phyloP scores from a whole-genome alignment of 1,140 invertebrate genomes.

The Drosophila ohnishii region DNA sequence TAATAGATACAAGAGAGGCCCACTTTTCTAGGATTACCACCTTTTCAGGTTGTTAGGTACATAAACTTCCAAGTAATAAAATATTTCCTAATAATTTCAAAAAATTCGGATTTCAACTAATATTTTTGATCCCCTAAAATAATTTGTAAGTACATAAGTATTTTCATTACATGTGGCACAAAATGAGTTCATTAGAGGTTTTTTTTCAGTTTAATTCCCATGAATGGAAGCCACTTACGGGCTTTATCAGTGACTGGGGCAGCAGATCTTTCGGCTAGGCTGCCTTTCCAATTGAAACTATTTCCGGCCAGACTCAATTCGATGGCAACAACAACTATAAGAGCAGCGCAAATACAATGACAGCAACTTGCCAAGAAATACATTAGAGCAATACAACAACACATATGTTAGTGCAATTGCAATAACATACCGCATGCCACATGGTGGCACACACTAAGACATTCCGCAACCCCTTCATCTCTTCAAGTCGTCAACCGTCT shows the following conservation, averaged over 20 bases:
- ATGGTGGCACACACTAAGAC: constrained; percentile 35
- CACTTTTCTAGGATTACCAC: background rate
- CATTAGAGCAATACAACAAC: constrained; percentile 35
- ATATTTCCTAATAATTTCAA: background rate
- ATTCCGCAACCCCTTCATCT: constrained; percentile 4
- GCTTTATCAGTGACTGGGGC: constrained; percentile 34
- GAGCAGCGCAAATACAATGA: constrained; percentile 7
- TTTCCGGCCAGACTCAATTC: constrained; percentile 33
- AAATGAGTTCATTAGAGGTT: constrained; percentile 24
- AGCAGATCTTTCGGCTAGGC: constrained; percentile 29
- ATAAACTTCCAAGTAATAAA: background rate
- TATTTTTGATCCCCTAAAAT: no score
- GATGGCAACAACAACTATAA: background rate
- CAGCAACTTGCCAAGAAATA: constrained; percentile 23
- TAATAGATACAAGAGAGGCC: no score
- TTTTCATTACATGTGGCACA: constrained; percentile 13
- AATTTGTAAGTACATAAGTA: background rate
- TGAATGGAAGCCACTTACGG: constrained; percentile 43
- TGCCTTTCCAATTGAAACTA: constrained; percentile 46
- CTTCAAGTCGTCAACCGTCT: constrained; percentile 48
- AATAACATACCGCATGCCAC: constrained; percentile 67
- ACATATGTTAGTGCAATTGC: constrained; percentile 55
- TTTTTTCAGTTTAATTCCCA: constrained; percentile 10
- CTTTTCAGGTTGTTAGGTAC: background rate
- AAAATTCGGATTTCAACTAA: background rate